These are phyloP conservation scores for Cryptotermes secundus DNA, from an alignment of 1,140 invertebrate species.

Conservation along the genomic window DNA sequence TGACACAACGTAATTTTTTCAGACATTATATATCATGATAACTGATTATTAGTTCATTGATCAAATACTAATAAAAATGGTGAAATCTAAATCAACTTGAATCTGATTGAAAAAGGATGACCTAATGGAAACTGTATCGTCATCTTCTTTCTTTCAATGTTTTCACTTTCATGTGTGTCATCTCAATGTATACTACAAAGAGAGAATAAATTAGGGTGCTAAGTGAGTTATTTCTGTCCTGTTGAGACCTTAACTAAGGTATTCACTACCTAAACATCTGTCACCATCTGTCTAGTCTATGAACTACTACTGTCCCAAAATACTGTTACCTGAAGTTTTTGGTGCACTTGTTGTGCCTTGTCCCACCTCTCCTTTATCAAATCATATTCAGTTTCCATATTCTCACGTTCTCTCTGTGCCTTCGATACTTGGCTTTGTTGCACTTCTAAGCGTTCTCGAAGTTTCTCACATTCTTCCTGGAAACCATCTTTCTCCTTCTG, in stretches of 20 bases:
- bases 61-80: too few relatives aligned
- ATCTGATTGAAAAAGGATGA: too few relatives aligned
- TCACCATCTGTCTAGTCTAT: background rate
- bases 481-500: constrained; percentile 85
- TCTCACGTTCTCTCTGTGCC: constrained; percentile 81
- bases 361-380: constrained; percentile 85
- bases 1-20: too few relatives aligned
- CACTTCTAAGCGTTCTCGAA: constrained; percentile 77
- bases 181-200: too few relatives aligned
- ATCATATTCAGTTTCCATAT: constrained; percentile 79
- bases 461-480: constrained; percentile 75
- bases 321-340: constrained; percentile 69
- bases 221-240: background rate
- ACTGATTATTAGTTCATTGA: too few relatives aligned
- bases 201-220: too few relatives aligned
- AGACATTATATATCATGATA: too few relatives aligned
- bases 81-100: too few relatives aligned
- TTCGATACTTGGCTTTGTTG: constrained; percentile 77
- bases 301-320: background rate
- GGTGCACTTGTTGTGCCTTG: constrained; percentile 77
- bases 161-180: too few relatives aligned
- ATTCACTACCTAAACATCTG: background rate
- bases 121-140: too few relatives aligned
- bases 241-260: background rate
- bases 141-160: too few relatives aligned